These are phyloP conservation scores for Leptobrachium leishanense DNA, from an alignment of 2,113 vertebrate species.

Conservation along the genomic window DNA sequence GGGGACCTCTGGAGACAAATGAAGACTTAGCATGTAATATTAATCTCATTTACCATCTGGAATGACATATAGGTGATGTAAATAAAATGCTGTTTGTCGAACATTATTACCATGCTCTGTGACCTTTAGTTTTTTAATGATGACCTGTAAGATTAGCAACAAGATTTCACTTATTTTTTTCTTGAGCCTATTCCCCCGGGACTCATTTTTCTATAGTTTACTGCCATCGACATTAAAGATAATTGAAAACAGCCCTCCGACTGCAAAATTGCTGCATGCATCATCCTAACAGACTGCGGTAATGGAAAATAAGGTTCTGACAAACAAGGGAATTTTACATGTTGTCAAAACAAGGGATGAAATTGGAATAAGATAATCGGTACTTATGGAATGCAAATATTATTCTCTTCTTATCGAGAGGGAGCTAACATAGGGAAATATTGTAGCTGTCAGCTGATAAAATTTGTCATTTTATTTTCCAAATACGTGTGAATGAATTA, in stretches of 20 bases:
- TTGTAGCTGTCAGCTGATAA: too few relatives aligned
- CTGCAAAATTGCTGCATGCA: background rate
- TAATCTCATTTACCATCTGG: background rate
- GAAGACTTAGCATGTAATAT: background rate
- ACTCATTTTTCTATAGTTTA: conserved; percentile 11
- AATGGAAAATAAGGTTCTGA: too few relatives aligned
- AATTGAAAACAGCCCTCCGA: conserved; percentile 28
- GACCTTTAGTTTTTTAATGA: background rate
- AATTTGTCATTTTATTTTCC: too few relatives aligned
- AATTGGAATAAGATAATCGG: too few relatives aligned
- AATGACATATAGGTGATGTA: background rate
- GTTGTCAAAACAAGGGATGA: too few relatives aligned
- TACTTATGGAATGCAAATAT: too few relatives aligned
- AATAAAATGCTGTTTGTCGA: background rate
- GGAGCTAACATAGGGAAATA: too few relatives aligned
- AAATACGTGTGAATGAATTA: too few relatives aligned
- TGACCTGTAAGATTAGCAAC: background rate
- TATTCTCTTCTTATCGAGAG: too few relatives aligned
- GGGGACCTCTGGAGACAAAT: background rate
- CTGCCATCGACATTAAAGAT: conserved; percentile 17
- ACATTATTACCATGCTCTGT: background rate
- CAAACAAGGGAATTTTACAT: too few relatives aligned
- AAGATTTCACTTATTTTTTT: background rate
- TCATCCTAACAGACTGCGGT: background rate
- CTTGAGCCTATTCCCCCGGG: background rate